phyloP scores from a whole-genome alignment of 2,888 invertebrate genomes.

The Aricia artaxerxes region DNA sequence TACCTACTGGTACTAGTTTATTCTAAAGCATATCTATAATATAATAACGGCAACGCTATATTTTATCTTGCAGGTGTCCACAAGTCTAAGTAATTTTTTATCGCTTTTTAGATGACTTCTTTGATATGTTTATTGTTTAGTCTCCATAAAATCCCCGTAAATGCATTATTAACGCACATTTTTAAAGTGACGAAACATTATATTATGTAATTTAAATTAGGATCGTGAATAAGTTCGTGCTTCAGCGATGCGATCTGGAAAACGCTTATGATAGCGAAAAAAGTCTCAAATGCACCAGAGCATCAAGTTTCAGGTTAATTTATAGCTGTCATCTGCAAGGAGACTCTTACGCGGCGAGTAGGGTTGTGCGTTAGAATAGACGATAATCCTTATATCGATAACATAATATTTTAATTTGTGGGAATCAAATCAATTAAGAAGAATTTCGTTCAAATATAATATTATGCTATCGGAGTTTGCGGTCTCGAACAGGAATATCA shows the following conservation, averaged over 20 bases:
- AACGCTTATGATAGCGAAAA: conserved; percentile 43
- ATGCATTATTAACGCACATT: not conserved
- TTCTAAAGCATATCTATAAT: not conserved
- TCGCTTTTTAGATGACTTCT: no score
- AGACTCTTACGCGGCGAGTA: conserved; percentile 32
- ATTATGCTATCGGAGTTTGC: no score
- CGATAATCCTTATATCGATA: not conserved
- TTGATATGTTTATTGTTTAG: no score
- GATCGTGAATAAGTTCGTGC: conserved; percentile 4
- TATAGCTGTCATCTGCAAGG: conserved; percentile 44
- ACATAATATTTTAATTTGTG: no score
- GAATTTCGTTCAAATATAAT: no score
- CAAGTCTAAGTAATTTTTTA: no score
- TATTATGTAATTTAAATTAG: conserved; percentile 1
- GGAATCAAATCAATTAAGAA: no score
- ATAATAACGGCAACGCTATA: not conserved
- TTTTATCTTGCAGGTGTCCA: not conserved
- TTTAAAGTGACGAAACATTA: not conserved
- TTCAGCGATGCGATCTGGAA: conserved; percentile 40
- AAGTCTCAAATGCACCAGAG: conserved; percentile 44
- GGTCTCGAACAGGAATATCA: no score
- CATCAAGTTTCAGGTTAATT: conserved; percentile 47
- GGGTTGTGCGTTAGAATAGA: not conserved
- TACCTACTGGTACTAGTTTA: not conserved
- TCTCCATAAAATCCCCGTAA: no score